Evolutionary conservation across 2,113 vertebrate species (phyloP).

Genomic region (Plecturocebus donacophilus): DNA sequence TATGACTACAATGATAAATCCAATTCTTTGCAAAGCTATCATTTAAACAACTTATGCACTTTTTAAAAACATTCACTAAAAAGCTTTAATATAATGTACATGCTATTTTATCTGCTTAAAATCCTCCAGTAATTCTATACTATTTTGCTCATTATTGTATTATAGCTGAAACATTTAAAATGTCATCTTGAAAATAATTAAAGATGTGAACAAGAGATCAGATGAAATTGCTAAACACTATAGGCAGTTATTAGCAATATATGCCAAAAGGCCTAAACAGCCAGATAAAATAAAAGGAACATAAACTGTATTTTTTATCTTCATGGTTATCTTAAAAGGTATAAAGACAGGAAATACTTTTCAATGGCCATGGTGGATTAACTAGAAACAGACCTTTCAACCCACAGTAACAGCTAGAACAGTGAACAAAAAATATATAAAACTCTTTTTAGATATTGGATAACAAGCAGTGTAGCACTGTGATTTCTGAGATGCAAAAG

Average conservation of each 20-base stretch:
- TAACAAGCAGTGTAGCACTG: not conserved
- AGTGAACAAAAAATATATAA: not conserved
- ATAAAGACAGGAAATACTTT: conserved; percentile 21
- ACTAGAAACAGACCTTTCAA: not conserved
- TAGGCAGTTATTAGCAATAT: not conserved
- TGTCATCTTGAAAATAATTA: conserved; percentile 35
- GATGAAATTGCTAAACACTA: not conserved
- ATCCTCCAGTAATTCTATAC: conserved; percentile 5
- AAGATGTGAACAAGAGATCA: not conserved
- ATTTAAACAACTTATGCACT: conserved; percentile 5
- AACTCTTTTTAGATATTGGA: not conserved
- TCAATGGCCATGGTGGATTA: not conserved
- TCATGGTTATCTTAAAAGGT: not conserved
- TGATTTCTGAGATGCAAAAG: not conserved
- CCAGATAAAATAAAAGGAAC: not conserved
- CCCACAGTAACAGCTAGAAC: not conserved
- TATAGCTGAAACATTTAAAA: conserved; percentile 15
- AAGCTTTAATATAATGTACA: not conserved
- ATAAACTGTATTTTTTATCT: conserved; percentile 4
- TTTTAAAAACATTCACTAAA: not conserved
- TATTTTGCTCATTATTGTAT: conserved; percentile 24
- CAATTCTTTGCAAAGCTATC: conserved; percentile 8
- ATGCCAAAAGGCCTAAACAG: not conserved
- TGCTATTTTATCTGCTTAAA: conserved; percentile 29
- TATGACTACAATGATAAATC: conserved; percentile 22